phyloP scores from a whole-genome alignment of 2,113 vertebrate genomes.

The Mormyrus iriodes region DNA sequence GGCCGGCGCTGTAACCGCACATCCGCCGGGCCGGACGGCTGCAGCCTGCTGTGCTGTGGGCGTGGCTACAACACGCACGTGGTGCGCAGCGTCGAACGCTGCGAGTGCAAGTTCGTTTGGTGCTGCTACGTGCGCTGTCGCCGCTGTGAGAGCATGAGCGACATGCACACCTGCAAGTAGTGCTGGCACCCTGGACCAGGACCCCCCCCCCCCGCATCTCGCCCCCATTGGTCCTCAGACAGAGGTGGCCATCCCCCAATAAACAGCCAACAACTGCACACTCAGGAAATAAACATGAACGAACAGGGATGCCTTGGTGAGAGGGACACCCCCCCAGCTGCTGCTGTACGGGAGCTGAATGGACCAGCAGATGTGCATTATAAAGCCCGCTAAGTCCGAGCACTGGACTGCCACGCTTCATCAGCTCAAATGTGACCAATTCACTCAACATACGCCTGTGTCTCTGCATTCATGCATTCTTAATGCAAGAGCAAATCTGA shows the following conservation, averaged over 20 bases:
- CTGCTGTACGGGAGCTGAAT: neutral
- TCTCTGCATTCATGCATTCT: neutral
- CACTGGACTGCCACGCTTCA: neutral
- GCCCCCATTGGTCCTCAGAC: neutral
- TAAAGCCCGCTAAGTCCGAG: neutral
- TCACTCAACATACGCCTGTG: neutral
- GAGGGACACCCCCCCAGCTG: neutral
- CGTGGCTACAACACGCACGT: conserved; percentile 91
- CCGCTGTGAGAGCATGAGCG: conserved; percentile 89
- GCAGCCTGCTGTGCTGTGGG: conserved; percentile 90
- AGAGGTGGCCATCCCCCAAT: neutral
- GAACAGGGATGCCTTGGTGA: neutral
- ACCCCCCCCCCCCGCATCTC: neutral
- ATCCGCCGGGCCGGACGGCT: conserved; percentile 71
- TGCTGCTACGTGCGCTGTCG: conserved; percentile 92
- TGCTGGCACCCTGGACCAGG: neutral
- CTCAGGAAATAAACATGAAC: conserved; percentile 1
- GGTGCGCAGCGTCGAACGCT: conserved; percentile 80
- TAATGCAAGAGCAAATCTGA: neutral
- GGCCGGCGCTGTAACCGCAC: conserved; percentile 86
- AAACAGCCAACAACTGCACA: neutral
- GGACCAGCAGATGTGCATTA: neutral
- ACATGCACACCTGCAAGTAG: conserved; percentile 92
- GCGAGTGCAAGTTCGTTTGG: conserved; percentile 95
- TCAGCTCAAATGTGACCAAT: neutral